Evolutionary conservation across 2,888 invertebrate genomes (phyloP).

Genomic region (Eilema caniola): DNA sequence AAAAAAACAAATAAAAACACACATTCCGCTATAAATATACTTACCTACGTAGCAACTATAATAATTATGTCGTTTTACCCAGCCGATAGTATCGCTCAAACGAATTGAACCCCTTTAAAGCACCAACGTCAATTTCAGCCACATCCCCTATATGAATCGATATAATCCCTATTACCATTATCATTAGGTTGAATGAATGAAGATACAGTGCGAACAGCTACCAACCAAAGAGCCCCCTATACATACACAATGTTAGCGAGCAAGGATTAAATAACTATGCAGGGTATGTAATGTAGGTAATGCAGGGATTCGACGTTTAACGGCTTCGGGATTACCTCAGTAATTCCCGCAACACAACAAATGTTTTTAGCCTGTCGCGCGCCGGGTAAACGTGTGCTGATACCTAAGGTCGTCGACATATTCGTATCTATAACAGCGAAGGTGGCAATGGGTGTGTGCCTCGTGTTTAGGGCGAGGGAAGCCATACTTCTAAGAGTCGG

Average conservation of each 20-base stretch:
- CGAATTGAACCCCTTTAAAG: constrained; percentile 77
- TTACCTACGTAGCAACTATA: constrained; percentile 41
- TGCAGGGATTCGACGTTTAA: constrained; percentile 83
- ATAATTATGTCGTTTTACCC: constrained; percentile 69
- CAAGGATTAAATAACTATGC: constrained; percentile 83
- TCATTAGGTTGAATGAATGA: constrained; percentile 70
- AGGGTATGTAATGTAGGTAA: constrained; percentile 83
- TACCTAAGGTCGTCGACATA: constrained; percentile 59
- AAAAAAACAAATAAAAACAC: no score
- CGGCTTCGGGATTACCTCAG: constrained; percentile 85
- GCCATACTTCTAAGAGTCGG: constrained; percentile 71
- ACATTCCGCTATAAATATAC: no score
- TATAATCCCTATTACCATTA: constrained; percentile 71
- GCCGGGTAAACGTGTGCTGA: constrained; percentile 45
- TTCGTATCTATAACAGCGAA: constrained; percentile 55
- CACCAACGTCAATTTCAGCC: constrained; percentile 71
- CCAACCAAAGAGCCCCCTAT: constrained; percentile 57
- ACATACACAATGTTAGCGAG: constrained; percentile 71
- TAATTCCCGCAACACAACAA: constrained; percentile 83
- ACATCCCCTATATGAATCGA: constrained; percentile 60
- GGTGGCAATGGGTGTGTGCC: constrained; percentile 52
- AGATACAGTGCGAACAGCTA: constrained; percentile 56
- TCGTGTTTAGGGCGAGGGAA: constrained; percentile 69
- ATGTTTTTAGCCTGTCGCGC: constrained; percentile 76
- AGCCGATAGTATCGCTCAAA: constrained; percentile 72